Evolutionary conservation across 2,888 invertebrate genomes (phyloP).

Genomic region (Chaitophorus viminalis): DNA sequence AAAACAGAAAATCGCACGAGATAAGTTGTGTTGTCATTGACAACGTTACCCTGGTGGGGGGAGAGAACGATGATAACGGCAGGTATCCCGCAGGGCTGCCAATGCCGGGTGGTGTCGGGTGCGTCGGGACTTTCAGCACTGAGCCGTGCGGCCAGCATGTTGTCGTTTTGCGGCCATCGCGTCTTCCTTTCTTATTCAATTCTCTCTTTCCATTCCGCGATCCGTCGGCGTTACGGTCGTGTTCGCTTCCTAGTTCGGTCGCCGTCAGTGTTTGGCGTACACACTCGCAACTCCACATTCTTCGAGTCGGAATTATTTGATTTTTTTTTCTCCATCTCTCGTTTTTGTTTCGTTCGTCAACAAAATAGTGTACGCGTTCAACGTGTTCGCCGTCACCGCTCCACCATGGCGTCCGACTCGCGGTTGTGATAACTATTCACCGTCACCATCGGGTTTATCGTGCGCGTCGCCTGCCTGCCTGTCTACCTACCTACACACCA

Average conservation of each 20-base stretch:
- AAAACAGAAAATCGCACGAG: not conserved
- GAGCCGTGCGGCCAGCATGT: not conserved
- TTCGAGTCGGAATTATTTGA: not conserved
- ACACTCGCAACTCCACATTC: not conserved
- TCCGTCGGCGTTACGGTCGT: constrained; percentile 48
- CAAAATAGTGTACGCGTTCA: constrained; percentile 20
- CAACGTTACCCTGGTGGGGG: too few relatives aligned
- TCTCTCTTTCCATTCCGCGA: constrained; percentile 35
- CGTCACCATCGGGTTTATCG: constrained; percentile 22
- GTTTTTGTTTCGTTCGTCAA: not conserved
- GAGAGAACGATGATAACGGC: not conserved
- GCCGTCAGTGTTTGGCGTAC: not conserved
- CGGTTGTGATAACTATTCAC: constrained; percentile 53
- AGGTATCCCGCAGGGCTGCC: not conserved
- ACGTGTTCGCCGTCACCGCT: constrained; percentile 42
- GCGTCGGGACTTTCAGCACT: not conserved
- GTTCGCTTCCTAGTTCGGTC: constrained; percentile 12
- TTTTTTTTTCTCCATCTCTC: constrained; percentile 22
- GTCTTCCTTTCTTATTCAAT: constrained; percentile 43
- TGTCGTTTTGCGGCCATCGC: constrained; percentile 54
- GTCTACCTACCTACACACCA: not conserved
- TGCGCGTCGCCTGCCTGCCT: not conserved
- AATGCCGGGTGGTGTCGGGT: not conserved
- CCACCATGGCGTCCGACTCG: constrained; percentile 59
- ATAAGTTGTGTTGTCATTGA: not conserved